Evolutionary conservation across 2,113 vertebrate genomes (phyloP).

Genomic region (Hippocampus abdominalis): DNA sequence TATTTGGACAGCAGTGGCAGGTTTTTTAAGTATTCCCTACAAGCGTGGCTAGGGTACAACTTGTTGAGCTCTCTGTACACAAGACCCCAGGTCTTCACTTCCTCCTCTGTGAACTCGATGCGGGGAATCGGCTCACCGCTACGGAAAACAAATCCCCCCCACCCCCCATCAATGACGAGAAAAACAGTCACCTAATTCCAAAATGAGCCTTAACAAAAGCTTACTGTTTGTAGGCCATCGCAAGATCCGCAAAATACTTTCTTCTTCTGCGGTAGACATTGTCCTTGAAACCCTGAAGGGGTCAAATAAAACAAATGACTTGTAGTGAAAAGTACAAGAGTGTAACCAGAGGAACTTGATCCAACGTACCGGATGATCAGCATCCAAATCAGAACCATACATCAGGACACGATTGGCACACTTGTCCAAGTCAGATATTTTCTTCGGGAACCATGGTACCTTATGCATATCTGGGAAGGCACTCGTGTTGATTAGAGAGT

Average conservation of each 20-base stretch:
- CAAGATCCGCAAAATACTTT: slow-evolving; percentile 96
- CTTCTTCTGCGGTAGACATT: slow-evolving; percentile 93
- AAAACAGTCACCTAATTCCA: not conserved
- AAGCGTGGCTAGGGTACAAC: slow-evolving; percentile 92
- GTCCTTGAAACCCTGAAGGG: slow-evolving; percentile 91
- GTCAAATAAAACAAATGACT: not conserved
- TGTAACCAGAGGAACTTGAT: not conserved
- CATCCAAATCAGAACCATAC: slow-evolving; percentile 94
- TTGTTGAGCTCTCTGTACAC: slow-evolving; percentile 92
- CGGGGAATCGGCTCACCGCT: slow-evolving; percentile 89
- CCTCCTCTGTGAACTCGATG: slow-evolving; percentile 93
- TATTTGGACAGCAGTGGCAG: slow-evolving; percentile 87
- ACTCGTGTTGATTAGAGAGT: not conserved
- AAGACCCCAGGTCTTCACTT: slow-evolving; percentile 93
- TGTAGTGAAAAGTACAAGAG: not conserved
- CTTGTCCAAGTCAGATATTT: slow-evolving; percentile 93
- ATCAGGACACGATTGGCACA: slow-evolving; percentile 94
- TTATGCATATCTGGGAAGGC: slow-evolving; percentile 78
- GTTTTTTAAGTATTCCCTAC: slow-evolving; percentile 94
- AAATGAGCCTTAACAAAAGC: slow-evolving; percentile 41
- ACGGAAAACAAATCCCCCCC: not conserved
- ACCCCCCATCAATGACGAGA: not conserved
- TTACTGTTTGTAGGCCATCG: slow-evolving; percentile 91
- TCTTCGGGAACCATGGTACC: slow-evolving; percentile 93
- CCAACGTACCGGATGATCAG: slow-evolving; percentile 73